These are phyloP conservation scores for Lasiurus cinereus DNA, from an alignment of 2,113 vertebrate genomes.

Conservation along the genomic window DNA sequence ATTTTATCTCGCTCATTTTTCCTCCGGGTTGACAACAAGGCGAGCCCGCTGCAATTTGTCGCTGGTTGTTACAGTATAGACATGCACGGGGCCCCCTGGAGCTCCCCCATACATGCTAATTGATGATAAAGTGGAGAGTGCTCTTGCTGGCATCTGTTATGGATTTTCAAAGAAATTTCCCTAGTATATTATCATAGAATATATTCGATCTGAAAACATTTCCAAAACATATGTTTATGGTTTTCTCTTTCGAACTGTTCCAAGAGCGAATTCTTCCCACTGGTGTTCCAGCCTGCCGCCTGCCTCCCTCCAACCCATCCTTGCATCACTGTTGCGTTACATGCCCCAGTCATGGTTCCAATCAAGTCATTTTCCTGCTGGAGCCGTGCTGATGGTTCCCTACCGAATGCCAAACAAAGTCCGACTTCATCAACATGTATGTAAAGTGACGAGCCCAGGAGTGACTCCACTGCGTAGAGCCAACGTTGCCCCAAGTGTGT, in stretches of 20 bases:
- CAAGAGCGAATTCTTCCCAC: constrained; percentile 66
- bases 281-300: constrained; percentile 42
- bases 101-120: constrained; percentile 68
- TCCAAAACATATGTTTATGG: constrained; percentile 80
- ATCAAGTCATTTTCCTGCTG: constrained; percentile 12
- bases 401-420: neutral
- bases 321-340: neutral
- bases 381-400: neutral
- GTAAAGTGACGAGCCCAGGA: neutral
- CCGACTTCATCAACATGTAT: neutral
- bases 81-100: constrained; percentile 52
- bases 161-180: constrained; percentile 80
- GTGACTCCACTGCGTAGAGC: neutral
- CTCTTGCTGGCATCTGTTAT: constrained; percentile 75
- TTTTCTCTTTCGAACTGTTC: constrained; percentile 73
- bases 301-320: constrained; percentile 2
- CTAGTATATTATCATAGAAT: constrained; percentile 79
- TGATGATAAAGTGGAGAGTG: constrained; percentile 68
- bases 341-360: neutral
- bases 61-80: constrained; percentile 45
- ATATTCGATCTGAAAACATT: constrained; percentile 79
- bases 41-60: constrained; percentile 65
- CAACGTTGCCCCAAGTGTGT: neutral
- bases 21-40: constrained; percentile 64
- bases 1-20: constrained; percentile 72